phyloP scores from a whole-genome alignment of 2,888 invertebrate species.

The Anthrax anthrax region DNA sequence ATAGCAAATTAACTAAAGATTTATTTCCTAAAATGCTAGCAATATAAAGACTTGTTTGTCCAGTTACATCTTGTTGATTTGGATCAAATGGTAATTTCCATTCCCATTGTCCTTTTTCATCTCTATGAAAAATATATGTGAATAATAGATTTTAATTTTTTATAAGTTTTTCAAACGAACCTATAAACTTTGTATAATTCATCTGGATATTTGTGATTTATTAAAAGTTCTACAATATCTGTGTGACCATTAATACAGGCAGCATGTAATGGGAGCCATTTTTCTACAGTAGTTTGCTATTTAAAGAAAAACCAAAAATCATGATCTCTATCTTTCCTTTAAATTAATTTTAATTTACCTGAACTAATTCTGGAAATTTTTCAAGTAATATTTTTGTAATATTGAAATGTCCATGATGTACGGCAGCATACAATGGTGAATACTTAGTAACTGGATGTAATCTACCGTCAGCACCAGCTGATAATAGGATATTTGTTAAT shows the following conservation, averaged over 20 bases:
- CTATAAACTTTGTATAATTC: conserved; percentile 46
- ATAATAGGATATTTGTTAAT: conserved; percentile 62
- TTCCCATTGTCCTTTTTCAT: conserved; percentile 59
- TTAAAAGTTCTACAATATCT: conserved; percentile 57
- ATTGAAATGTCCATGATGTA: conserved; percentile 68
- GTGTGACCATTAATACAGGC: conserved; percentile 81
- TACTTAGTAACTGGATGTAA: conserved; percentile 83
- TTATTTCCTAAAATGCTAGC: conserved; percentile 74
- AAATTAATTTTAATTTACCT: conserved; percentile 32
- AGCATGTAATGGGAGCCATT: conserved; percentile 86
- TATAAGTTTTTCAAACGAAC: conserved; percentile 20
- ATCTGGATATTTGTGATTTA: conserved; percentile 70
- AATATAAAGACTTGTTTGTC: conserved; percentile 81
- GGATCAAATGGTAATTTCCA: conserved; percentile 85
- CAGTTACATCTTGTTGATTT: conserved; percentile 78
- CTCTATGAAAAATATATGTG: conserved; percentile 40
- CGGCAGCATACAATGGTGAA: conserved; percentile 82
- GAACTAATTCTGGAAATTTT: conserved; percentile 72
- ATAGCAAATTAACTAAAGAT: conserved; percentile 59
- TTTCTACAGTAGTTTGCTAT: conserved; percentile 75
- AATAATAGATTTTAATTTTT: conserved; percentile 1
- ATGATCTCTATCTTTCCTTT: no score
- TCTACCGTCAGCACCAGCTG: conserved; percentile 74
- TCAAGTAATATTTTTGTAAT: conserved; percentile 61
- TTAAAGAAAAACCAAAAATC: conserved; percentile 6